Base-by-base conservation (phyloP, 1,140 invertebrate species). In the Atta colombica region DNA sequence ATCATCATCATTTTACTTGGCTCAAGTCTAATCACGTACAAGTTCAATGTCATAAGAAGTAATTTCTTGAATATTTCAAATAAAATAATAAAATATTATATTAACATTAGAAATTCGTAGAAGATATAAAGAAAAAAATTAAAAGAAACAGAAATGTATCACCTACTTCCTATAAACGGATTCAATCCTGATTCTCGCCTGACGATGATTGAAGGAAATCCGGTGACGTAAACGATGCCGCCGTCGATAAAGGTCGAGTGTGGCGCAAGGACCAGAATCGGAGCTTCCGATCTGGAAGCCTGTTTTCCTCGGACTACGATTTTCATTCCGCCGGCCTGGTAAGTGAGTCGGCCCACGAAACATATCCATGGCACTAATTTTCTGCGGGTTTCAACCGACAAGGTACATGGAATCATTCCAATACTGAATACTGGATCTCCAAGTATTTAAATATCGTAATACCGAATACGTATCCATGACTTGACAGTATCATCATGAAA, bases 171-270 rank as follows among this genome's bases (percentile, higher is more conserved):
- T 89, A 98, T 96, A 93, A 98, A 97, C 89, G 97, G 97, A 94
- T 98, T 97, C 92, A 97, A 96, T 77, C 96, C 96, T 94, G 97
- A 98, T 94, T 98, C 98, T 88, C 97, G 96, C 90, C 97, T 96
- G 87, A 97, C 97, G 94, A 98, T 97, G 92, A 97, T 97, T 25
- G 97, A 97, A 14, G 98, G 97, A 93, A 98, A 97, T 90, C 96
- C 97, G 18, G 97, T 97, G 87, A 97, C 96, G 94, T 98, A 98
- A 89, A 97, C 97, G 88, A 98, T 97, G 90, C 98, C 97, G 87
- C 97, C 97, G 95, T 99, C 98, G 87, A 98, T 96, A 95, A 98
- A 98, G 2, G 98, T 98, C 51, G 98, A 98, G 95, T 99, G 98
- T 6, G 98, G 98, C 4, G 98, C 98, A 51, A 97, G 96, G n/a